Evolutionary conservation across 2,113 vertebrate genomes (phyloP).

Genomic region (Coracopsis vasa): DNA sequence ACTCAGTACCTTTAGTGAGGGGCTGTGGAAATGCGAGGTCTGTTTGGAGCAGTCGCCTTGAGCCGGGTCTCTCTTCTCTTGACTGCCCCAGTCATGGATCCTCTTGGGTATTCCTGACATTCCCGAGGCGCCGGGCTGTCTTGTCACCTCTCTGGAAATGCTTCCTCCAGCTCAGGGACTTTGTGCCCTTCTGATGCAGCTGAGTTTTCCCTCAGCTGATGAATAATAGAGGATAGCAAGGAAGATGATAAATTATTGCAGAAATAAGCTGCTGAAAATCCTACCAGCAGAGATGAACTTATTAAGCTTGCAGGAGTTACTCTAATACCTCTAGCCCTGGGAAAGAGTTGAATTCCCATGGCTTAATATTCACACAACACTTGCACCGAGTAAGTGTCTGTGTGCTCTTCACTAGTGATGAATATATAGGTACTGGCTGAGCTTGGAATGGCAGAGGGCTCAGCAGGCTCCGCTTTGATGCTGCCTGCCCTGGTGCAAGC

Average conservation of each 20-base stretch:
- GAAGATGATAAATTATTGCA: background rate
- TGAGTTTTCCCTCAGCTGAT: background rate
- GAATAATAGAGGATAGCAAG: background rate
- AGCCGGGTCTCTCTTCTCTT: background rate
- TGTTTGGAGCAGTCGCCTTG: rapidly evolving
- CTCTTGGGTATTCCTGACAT: background rate
- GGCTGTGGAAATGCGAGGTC: background rate
- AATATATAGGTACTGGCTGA: background rate
- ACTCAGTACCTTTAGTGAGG: background rate
- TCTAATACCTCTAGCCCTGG: background rate
- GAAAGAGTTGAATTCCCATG: background rate
- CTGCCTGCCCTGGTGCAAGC: background rate
- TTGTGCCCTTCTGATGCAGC: background rate
- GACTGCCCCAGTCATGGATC: rapidly evolving
- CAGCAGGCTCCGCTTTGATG: background rate
- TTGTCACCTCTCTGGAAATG: no score
- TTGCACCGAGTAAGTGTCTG: rapidly evolving
- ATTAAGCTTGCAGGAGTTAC: background rate
- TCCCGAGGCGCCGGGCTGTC: background rate
- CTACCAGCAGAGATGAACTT: background rate
- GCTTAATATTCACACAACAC: background rate
- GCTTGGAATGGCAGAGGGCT: background rate
- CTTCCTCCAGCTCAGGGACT: background rate
- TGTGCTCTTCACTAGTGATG: background rate
- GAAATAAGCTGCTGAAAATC: background rate